Percentiles rank a stretch among this genome's conserved stretches.
Evolutionary conservation across 1,140 invertebrate species (phyloP).

Genomic region (Trachelipus rathkii): DNA sequence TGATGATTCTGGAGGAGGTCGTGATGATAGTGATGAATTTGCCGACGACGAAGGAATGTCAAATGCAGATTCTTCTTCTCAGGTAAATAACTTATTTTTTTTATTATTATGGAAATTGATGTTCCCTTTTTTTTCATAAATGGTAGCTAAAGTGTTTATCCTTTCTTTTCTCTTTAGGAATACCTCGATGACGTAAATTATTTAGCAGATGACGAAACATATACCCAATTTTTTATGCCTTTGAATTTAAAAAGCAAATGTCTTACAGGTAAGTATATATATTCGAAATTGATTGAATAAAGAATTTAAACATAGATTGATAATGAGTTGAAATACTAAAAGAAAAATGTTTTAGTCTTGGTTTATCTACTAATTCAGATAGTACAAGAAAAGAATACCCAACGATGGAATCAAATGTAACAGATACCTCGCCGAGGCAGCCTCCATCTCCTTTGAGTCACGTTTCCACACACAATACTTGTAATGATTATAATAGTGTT

Average conservation of each 20-base stretch:
- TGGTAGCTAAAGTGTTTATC: not conserved
- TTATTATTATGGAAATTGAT: not conserved
- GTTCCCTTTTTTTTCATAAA: no score
- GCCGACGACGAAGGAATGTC: slow-evolving; percentile 63
- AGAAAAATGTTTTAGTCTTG: no score
- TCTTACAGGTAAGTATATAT: slow-evolving; percentile 23
- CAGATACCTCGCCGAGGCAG: no score
- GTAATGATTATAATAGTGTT: not conserved
- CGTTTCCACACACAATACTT: not conserved
- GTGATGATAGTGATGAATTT: slow-evolving; percentile 63
- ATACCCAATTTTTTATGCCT: slow-evolving; percentile 45
- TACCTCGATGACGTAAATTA: slow-evolving; percentile 50
- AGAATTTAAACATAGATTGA: not conserved
- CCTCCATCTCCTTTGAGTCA: no score
- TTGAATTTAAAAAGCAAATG: slow-evolving; percentile 30
- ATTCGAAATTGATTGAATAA: slow-evolving; percentile 44
- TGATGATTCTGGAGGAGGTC: slow-evolving; percentile 49
- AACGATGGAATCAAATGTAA: no score
- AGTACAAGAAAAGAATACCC: no score
- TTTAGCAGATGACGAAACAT: slow-evolving; percentile 49
- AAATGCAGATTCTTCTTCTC: slow-evolving; percentile 59
- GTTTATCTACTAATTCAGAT: no score
- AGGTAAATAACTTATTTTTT: slow-evolving; percentile 48
- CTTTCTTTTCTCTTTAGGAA: slow-evolving; percentile 41
- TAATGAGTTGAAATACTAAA: no score